Base-by-base conservation (phyloP, 1,140 invertebrate genomes). In the Gonioctena quinquepunctata region DNA sequence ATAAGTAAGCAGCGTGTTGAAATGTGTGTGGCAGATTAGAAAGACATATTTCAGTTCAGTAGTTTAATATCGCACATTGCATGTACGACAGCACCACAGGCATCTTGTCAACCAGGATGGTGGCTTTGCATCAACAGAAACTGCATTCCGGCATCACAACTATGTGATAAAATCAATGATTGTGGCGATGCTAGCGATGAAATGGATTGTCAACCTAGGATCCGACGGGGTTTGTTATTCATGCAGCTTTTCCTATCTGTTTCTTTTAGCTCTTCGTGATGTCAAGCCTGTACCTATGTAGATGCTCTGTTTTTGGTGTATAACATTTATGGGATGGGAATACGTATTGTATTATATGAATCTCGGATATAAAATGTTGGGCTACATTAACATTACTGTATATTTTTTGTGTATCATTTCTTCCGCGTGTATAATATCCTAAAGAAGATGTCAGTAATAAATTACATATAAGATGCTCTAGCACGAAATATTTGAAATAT, bases 111-210 rank as follows among this genome's bases (percentile, higher is more conserved):
- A 79, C 78, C 81, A 65, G 80, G 80, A 72, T 81, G 87, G 80
- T 92, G 88, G 85, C 83, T 83, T 81, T 93, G 92, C 85, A 73
- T 80, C 72, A 86, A 86, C 76, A 84, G 82, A 72, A 81, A 87
- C 82, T 90, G 88, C 84, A 87, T 92, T 80, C 86, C 89, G 73
- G 79, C 85, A 80, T 82, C 81, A 72, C 86, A 86, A 80, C 82
- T 89, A 75, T 94, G 93, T 85, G 91, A 94, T 77, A 86, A 87
- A 69, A 85, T 86, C 78, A 81, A 84, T 75, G 90, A 93, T 81
- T 94, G 92, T 85, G 81, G 79, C 72, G 91, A 94, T 82, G 83
- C 86, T 77, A 91, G 89, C 63, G 92, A 93, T 82, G 91, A 93
- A 83, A 86, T 87, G 75, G 87, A 88, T 82, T 93, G 91, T 82